Evolutionary conservation across 2,797 vertebrate species (phyloP).

Genomic region (Petrocephalus sullivani): DNA sequence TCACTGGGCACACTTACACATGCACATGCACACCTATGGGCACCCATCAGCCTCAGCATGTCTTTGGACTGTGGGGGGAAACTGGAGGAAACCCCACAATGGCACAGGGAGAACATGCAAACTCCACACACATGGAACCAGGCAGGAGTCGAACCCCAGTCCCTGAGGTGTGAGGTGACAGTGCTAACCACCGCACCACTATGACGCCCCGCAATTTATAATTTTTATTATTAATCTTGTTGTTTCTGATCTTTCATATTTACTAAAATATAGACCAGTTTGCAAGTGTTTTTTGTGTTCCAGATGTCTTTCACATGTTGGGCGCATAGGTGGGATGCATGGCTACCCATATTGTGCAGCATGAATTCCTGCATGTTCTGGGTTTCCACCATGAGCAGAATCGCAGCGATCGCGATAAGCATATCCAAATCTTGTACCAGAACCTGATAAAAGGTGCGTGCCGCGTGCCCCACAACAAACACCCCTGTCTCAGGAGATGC

Average conservation of each 20-base stretch:
- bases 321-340: conserved; percentile 59
- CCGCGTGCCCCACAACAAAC: background rate
- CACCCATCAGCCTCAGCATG: no score
- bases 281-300: background rate
- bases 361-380: conserved; percentile 63
- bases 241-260: conserved; percentile 45
- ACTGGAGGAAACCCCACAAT: no score
- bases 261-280: conserved; percentile 12
- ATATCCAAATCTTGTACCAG: conserved; percentile 39
- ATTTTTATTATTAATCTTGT: background rate
- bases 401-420: conserved; percentile 55
- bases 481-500: background rate
- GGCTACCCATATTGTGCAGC: conserved; percentile 44
- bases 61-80: no score
- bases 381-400: conserved; percentile 69
- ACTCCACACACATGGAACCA: no score
- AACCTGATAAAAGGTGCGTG: conserved; percentile 21
- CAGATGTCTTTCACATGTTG: conserved; percentile 39
- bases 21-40: no score
- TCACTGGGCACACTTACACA: no score
- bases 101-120: no score
- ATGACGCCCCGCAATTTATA: no score
- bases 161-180: no score
- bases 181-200: no score
- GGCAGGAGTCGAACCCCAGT: no score